These are phyloP conservation scores for Todiramphus chloris DNA, from an alignment of 2,113 vertebrate species.

Conservation along the genomic window DNA sequence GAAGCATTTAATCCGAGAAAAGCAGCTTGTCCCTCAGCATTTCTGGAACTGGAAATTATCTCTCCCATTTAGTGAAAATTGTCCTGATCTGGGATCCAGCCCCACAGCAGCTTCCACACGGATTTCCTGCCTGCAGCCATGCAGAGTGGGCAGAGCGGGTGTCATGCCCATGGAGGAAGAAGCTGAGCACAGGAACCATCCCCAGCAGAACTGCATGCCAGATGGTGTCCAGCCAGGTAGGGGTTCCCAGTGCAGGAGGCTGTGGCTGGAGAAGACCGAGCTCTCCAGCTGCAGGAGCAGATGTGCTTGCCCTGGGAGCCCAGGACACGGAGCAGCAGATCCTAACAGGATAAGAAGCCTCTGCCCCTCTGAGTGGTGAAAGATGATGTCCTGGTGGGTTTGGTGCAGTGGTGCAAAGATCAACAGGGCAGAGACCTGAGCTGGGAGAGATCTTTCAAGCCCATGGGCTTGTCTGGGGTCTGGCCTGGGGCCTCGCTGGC, in stretches of 20 bases:
- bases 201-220: not conserved
- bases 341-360: not conserved
- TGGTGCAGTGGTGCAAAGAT: not conserved
- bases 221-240: not conserved
- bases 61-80: not conserved
- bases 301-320: not conserved
- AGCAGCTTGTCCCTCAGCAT: not conserved
- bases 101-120: not conserved
- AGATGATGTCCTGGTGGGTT: not conserved
- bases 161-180: not conserved
- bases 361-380: not conserved
- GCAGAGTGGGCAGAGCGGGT: not conserved
- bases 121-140: not conserved
- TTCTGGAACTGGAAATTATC: not conserved
- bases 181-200: not conserved
- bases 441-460: not conserved
- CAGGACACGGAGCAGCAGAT: not conserved
- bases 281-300: not conserved
- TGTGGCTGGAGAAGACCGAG: not conserved
- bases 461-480: not conserved
- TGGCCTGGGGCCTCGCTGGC: not conserved
- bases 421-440: not conserved
- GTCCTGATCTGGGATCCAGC: not conserved
- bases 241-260: not conserved
- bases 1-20: not conserved